Conservation (phyloP, 1,140 invertebrate genomes). For the Nebria ingens region DNA sequence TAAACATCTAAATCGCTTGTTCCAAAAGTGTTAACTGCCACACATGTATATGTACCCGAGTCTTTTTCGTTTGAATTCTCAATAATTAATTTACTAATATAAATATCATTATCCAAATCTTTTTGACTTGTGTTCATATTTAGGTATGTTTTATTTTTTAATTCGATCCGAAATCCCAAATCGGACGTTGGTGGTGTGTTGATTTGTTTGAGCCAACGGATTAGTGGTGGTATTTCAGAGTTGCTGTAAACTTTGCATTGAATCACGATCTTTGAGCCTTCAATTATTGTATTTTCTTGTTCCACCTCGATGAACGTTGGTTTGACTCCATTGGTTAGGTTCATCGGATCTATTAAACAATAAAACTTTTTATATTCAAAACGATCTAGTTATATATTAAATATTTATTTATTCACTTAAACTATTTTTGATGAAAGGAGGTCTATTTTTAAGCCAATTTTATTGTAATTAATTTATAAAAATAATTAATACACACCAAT, state of each 20-base stretch:
- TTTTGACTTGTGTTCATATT: constrained; percentile 15
- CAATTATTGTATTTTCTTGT: neutral
- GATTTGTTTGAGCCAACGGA: constrained; percentile 29
- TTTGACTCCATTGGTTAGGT: neutral
- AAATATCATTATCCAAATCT: constrained; percentile 16
- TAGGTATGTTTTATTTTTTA: constrained; percentile 16
- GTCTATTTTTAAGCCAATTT: too few relatives aligned
- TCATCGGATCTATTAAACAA: neutral
- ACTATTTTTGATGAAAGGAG: too few relatives aligned
- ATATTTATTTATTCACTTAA: too few relatives aligned
- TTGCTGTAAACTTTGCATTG: constrained; percentile 26
- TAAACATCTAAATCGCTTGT: constrained; percentile 10
- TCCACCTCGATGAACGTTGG: neutral
- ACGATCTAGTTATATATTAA: too few relatives aligned
- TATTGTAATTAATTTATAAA: too few relatives aligned
- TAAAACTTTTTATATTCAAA: too few relatives aligned
- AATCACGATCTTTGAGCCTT: constrained; percentile 13
- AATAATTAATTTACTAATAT: constrained; percentile 29
- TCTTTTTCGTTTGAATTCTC: constrained; percentile 22
- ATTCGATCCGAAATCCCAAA: constrained; percentile 22
- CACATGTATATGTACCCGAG: constrained; percentile 28
- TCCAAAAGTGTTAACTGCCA: constrained; percentile 24
- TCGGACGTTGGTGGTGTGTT: constrained; percentile 23
- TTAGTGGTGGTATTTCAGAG: constrained; percentile 18
- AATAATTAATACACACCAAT: neutral